Evolutionary conservation across 1,140 invertebrate species (phyloP), one percentile per base, ranked within the genome.

Genomic region (Trachymyrmex cornetzi): DNA sequence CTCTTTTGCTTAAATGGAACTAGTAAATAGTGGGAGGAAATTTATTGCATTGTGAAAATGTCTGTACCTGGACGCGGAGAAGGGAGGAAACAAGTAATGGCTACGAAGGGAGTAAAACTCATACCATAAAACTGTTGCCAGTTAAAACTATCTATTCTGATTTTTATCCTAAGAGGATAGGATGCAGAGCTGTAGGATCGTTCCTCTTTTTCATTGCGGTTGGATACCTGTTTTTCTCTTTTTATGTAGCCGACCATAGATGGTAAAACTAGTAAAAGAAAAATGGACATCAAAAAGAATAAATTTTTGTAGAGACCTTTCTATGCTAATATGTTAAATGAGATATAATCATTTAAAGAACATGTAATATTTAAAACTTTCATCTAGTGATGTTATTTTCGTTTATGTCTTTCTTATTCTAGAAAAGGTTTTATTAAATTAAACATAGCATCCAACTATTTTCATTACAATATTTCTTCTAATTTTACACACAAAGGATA

Each of bases 91-190:
- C 69, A 1, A 59, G n/a, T 24, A 59, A 75, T 59, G n/a, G 16
- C 6, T 87, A 84, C 38, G 88, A 82, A 61, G 72, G 38, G 82
- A 63, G 57, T 85, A 80, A 80, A 57, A 19, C 11, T 24, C 19
- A 7, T 38, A 34, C 7, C 30, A 77, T 77, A 24, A 77, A 77
- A 77, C 55, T 61, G 63, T 77, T 57, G 71, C 64, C 77, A 77
- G 80, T 89, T 91, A 87, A 90, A 75, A 87, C 87, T 90, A 90
- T 91, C 89, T 91, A 90, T 91, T 77, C 84, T 90, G 87, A 91
- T 90, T 87, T 85, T 11, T 44, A 44, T 44, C 9, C 38, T 92
- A 87, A 92, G 24, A 64, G 7, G 63, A 66, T 66, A 34, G 63
- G 7, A 91, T 88, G 86, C 59, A 44, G 77, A 86, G 64, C 79